Base-by-base conservation (phyloP, 1,140 invertebrate genomes). In the Cepaea nemoralis region DNA sequence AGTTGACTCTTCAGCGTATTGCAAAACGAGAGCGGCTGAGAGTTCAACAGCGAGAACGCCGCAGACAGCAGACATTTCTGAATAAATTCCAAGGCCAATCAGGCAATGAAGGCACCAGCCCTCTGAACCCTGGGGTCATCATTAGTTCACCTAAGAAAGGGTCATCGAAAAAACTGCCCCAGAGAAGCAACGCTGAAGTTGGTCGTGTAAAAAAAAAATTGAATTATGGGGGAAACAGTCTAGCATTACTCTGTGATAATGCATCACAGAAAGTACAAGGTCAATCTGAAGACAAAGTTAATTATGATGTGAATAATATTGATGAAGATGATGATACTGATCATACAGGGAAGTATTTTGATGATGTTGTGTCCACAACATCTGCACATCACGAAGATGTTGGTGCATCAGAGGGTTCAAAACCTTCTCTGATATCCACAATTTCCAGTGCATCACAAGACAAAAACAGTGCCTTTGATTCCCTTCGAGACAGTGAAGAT, bases 21-120 rank as follows among this genome's bases (percentile, higher is more conserved):
- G 69, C 35, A n/a, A 70, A 42, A 42, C 69, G 69, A 40, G 69
- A 70, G 40, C 69, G 69, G 19, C 10, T 40, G 69, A 70, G 69
- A 27, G 69, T 37, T 10, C 69, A 70, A 37, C 35, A 42, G 40
- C 69, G 37, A 70, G 69, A 70, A 39, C 69, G 69, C 19, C 19
- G 40, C 1, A 39, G 37, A 70, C 69, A 70, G 6, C 69, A 70
- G 69, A 39, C 19, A 24, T 40, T 70, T 8, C 35, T 70, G 3
- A 10, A 3, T 42, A 2, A 40, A 40, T 37, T 70, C 16, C 69
- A 70, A 31, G 3, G 40, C 27, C 35, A 42, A 24, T 14, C 69
- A 27, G 39, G 8, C n/a, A 37, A 70, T 0, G 35, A 69, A 69
- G 69, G 19, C 22, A 37, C 12, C 27, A 70, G 19, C 35, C 27